Percentiles rank a stretch among this genome's conserved stretches.
These are phyloP conservation scores for Lynx canadensis DNA, from an alignment of 2,113 vertebrate genomes.

Conservation along the genomic window DNA sequence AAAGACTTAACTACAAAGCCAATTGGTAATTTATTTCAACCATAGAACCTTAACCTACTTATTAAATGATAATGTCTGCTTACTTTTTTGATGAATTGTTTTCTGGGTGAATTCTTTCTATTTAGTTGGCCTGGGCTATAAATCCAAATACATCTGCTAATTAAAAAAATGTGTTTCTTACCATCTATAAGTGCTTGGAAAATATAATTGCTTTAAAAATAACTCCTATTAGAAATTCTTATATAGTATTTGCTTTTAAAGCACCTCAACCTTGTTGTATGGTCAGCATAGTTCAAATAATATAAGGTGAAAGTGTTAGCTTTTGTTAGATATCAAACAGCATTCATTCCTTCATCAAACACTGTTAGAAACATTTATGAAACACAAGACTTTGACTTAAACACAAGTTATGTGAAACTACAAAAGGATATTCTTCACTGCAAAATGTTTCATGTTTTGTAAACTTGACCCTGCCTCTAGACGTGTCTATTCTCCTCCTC, in stretches of 20 bases:
- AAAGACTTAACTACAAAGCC: not conserved
- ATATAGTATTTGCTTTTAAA: not conserved
- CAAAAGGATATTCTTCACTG: not conserved
- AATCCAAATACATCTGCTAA: not conserved
- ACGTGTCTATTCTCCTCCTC: not conserved
- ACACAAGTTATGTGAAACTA: not conserved
- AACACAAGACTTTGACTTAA: not conserved
- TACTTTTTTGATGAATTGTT: not conserved
- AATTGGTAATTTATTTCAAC: not conserved
- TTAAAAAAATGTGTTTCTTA: not conserved
- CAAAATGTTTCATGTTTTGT: not conserved
- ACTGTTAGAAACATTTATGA: not conserved
- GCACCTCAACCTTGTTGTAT: not conserved
- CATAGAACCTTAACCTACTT: not conserved
- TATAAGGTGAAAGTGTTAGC: not conserved
- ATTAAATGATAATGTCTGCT: not conserved
- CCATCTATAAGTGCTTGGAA: not conserved
- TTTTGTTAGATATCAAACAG: not conserved
- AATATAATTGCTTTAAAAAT: conserved; percentile 18
- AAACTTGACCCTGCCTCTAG: not conserved
- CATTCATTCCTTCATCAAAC: not conserved
- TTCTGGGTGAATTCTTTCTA: not conserved
- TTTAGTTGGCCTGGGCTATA: not conserved
- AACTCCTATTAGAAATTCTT: not conserved
- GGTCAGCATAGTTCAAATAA: not conserved